phyloP scores from a whole-genome alignment of 2,797 vertebrate genomes.

The Hoplostethus atlanticus region DNA sequence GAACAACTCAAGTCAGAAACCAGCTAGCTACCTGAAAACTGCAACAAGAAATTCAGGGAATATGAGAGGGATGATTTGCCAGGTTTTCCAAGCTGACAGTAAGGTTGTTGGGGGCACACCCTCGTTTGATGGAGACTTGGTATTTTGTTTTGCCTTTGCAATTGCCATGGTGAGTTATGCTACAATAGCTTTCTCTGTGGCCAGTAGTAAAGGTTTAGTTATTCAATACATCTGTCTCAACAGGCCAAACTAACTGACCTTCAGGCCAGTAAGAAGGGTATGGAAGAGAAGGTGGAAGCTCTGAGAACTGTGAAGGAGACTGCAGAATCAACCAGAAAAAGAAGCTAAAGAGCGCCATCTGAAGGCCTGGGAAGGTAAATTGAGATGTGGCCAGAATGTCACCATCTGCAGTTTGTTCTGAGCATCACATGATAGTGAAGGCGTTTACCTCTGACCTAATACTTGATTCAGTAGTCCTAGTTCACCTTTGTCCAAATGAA shows the following conservation, averaged over 20 bases:
- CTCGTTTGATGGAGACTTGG: too few species aligned
- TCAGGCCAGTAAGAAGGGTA: conserved; percentile 81
- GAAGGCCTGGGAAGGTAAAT: conserved; percentile 91
- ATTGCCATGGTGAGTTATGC: neutral
- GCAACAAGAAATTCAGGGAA: neutral
- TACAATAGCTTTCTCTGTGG: neutral
- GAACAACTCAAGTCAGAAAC: neutral
- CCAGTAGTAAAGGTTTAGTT: neutral
- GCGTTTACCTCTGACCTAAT: neutral
- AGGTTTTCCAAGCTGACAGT: neutral
- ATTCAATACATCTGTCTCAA: conserved; percentile 13
- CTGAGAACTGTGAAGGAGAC: conserved; percentile 87
- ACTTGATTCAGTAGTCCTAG: neutral
- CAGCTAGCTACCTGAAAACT: neutral
- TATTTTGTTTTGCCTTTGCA: too few species aligned
- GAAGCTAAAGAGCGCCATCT: conserved; percentile 92
- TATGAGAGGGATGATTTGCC: neutral
- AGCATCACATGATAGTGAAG: conserved; percentile 2
- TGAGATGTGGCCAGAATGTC: conserved; percentile 10
- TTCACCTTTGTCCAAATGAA: neutral
- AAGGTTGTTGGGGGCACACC: too few species aligned
- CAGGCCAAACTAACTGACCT: conserved; percentile 86
- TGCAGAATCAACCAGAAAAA: conserved; percentile 90
- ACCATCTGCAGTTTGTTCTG: conserved; percentile 26
- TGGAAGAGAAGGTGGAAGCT: conserved; percentile 86